Evolutionary conservation across 2,888 invertebrate genomes (phyloP), one percentile per base, ranked within the genome.

Genomic region (Stenotaenia linearis): DNA sequence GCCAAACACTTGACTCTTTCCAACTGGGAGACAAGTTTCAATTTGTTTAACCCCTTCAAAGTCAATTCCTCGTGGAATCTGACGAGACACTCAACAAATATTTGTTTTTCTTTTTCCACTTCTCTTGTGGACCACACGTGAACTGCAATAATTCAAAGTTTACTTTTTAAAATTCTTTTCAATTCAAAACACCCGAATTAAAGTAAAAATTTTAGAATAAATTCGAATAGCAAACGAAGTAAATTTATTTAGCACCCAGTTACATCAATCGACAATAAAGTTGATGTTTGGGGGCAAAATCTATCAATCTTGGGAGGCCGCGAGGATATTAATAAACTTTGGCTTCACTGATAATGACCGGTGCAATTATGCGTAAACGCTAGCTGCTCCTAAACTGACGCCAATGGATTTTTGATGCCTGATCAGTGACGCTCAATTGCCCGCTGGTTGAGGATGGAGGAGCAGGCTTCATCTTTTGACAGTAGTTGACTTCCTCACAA

Each of bases 1-100:
- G 61, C 61, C 28, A 61, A 61, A 25, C 25, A 61, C 61, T 61
- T 61, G 61, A 61, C 61, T 61, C 61, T 23, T 61, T 61, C 23
- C 61, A 61, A 61, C 61, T 10, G 61, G 61, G 61, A 61, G 61
- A 61, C 61, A 61, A 61, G 61, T 61, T 61, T 61, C 61, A 61
- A 61, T 61, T 61, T 61, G 61, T 61, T 61, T 61, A 61, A 61
- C 61, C 61, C 45, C 61, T 61, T 61, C 25, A 61, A 61, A 23
- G 61, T 61, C 61, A 61, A 61, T 61, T 61, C 25, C 25, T 61
- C 25, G 61, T 25, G 61, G 61, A 61, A 61, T 61, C 23, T 61
- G 61, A 61, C 28, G 61, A 32, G 32, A 61, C 61, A 61, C 61
- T 61, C 61, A 12, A 61, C 61, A 61, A 61, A 61, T 61, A 61